Evolutionary conservation across 2,113 vertebrate genomes (phyloP), one percentile per base, ranked within the genome.

Genomic region (Rousettus leschenaultii): DNA sequence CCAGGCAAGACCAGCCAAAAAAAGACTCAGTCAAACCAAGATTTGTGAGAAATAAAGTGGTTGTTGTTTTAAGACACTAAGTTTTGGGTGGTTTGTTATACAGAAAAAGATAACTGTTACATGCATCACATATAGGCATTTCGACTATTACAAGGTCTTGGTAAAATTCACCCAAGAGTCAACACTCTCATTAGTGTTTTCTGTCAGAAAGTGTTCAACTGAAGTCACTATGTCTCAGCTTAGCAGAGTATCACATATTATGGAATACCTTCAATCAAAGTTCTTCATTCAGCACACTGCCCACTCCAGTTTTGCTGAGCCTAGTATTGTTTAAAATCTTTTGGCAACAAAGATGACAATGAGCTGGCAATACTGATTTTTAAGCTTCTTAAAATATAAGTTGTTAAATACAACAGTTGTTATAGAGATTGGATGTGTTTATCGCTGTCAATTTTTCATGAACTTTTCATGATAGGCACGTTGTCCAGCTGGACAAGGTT

Each of bases 241-340:
- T 77, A 91, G 61, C 45, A 28, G 22, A 75, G 18, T 28, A 4
- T 71, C 77, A 80, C 78, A 93, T 73, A 89, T 96, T 78, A 89
- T n/a, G n/a, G 78, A 86, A 95, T 73, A 11, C 0, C 66, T 43
- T 77, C 75, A 87, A 48, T 71, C 80, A 63, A 26, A 51, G 26
- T 75, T 77, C 59, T 75, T 80, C 71, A 45, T 3, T 79, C 59
- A 97, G n/a, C n/a, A n/a, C n/a, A n/a, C n/a, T n/a, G n/a, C n/a
- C n/a, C n/a, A n/a, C n/a, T n/a, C n/a, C n/a, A n/a, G n/a, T n/a
- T n/a, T 53, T 94, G 65, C 61, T 68, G 33, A 96, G 55, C 61
- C 79, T 65, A 14, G n/a, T 38, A 57, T 70, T 77, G 30, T 87
- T 95, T 87, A 79, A 97, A 96, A 85, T 95, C 53, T 28, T 88